Percentiles rank a stretch among this genome's conserved stretches.
phyloP scores from a whole-genome alignment of 2,888 invertebrate genomes.

The Copidosoma aretas region DNA sequence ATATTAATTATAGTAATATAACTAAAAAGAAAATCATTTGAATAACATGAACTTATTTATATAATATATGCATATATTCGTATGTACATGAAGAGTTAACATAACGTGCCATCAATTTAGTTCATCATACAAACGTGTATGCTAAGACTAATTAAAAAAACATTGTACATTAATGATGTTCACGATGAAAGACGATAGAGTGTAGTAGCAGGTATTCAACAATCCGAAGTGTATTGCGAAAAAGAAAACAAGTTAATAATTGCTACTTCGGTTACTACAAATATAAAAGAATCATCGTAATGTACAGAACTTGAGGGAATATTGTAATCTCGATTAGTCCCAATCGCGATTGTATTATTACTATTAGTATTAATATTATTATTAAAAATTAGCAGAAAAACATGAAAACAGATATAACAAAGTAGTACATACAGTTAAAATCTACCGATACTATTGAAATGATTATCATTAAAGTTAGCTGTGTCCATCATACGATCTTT shows the following conservation, averaged over 20 bases:
- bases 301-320: conserved; percentile 14
- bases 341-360: no score
- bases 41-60: conserved; percentile 53
- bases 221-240: background rate
- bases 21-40: conserved; percentile 53
- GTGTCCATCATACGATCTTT: conserved; percentile 33
- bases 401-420: conserved; percentile 34
- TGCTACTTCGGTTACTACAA: conserved; percentile 11
- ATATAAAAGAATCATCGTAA: conserved; percentile 51
- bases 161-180: conserved; percentile 29
- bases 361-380: no score
- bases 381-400: conserved; percentile 9
- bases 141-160: conserved; percentile 50
- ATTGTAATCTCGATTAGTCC: conserved; percentile 35
- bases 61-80: conserved; percentile 46
- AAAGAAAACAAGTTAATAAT: background rate
- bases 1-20: background rate
- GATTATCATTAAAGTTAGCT: conserved; percentile 38
- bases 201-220: conserved; percentile 37
- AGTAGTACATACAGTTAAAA: conserved; percentile 33
- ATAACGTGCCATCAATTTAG: conserved; percentile 56
- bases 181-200: conserved; percentile 37
- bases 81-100: conserved; percentile 60
- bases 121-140: conserved; percentile 52
- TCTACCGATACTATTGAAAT: conserved; percentile 31